Base-by-base conservation (phyloP, 2,113 vertebrate genomes). In the Charina bottae region DNA sequence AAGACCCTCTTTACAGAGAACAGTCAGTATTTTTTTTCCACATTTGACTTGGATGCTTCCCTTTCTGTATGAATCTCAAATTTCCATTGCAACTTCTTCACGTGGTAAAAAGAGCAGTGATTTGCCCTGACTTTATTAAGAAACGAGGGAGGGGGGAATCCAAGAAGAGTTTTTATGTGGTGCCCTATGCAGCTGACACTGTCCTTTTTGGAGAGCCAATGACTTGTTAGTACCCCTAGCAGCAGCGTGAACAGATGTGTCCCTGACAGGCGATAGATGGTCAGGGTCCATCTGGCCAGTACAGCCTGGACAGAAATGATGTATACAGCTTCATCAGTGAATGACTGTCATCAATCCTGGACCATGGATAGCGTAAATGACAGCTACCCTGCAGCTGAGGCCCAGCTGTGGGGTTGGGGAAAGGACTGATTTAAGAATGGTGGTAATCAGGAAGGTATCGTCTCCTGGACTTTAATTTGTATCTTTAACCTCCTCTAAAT, bases 301-400 rank as follows among this genome's bases (percentile, higher is more conserved):
- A 98, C 98, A 99, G 98, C 98, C 98, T 98, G 98, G 99, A 99
- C 99, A 99, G 98, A 99, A 99, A 99, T 99, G 99, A 99, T 99
- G 99, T 99, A 99, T 99, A 99, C 99, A 99, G 99, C 99, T 99
- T 99, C 99, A 99, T 99, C 99, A 98, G 98, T 96, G 99, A 99
- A 99, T 99, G 99, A 98, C 99, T 99, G 99, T 99, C 99, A 99
- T 99, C 99, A 99, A 99, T 99, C 99, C 97, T 98, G 95, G 96
- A 97, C 98, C 97, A 97, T 97, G 98, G 98, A 98, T 97, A 98
- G 98, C 98, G 96, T 98, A 97, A 97, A 98, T 99, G 99, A 99
- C 99, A 99, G 99, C 98, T 98, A 97, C 94, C 88, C 97, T 97
- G 97, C 98, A 97, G 98, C 98, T 98, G 96, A 98, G 98, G 99